A percentile compares a stretch with the other conserved stretches of the same genome.
phyloP scores from a whole-genome alignment of 2,797 vertebrate genomes.

The Alca torda region DNA sequence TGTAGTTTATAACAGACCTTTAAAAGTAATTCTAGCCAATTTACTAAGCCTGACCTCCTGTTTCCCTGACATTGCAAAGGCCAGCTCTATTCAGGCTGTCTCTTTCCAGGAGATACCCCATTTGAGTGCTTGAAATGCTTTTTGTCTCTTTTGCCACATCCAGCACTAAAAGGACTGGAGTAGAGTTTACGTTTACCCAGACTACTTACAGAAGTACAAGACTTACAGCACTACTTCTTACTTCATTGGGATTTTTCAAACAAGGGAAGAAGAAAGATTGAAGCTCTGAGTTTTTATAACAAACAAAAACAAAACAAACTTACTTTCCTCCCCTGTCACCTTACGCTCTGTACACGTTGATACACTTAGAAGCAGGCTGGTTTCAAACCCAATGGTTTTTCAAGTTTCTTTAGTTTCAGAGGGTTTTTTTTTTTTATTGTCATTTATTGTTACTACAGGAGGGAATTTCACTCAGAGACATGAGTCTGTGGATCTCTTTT shows the following conservation, averaged over 20 bases:
- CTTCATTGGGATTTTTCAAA: neutral
- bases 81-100: neutral
- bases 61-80: neutral
- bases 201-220: neutral
- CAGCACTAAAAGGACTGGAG: neutral
- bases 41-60: neutral
- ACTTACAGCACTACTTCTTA: neutral
- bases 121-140: neutral
- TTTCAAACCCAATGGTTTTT: neutral
- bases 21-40: neutral
- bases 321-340: neutral
- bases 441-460: neutral
- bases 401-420: neutral
- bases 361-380: neutral
- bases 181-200: neutral
- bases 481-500: neutral
- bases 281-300: neutral
- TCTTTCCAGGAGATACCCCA: constrained; percentile 7
- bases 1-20: neutral
- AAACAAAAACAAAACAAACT: neutral
- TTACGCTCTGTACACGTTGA: neutral
- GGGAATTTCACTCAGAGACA: neutral
- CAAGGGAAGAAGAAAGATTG: neutral
- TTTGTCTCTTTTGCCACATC: constrained; percentile 23
- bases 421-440: neutral